Evolutionary conservation across 2,888 invertebrate genomes (phyloP).

Genomic region (Bhutanitis thaidina): DNA sequence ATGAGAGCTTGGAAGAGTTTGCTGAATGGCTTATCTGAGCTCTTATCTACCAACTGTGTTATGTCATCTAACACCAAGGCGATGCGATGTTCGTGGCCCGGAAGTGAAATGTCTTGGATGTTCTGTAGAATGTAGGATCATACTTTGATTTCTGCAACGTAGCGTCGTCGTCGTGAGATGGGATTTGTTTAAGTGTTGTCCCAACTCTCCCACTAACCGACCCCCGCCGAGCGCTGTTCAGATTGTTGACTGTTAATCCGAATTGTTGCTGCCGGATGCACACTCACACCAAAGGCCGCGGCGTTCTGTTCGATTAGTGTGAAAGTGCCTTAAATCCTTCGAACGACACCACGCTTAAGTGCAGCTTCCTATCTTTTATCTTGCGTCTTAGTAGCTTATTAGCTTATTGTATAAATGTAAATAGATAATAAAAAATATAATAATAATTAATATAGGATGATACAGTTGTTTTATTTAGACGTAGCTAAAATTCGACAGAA

Average conservation of each 20-base stretch:
- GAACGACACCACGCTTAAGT: conserved; percentile 4
- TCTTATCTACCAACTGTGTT: no score
- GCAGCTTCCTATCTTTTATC: neutral
- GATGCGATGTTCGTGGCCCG: conserved; percentile 9
- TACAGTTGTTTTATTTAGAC: no score
- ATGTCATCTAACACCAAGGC: neutral
- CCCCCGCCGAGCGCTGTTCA: neutral
- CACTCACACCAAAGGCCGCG: neutral
- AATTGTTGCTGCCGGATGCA: neutral
- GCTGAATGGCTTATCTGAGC: no score
- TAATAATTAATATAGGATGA: conserved; percentile 3
- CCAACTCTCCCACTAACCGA: neutral
- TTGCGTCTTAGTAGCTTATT: neutral
- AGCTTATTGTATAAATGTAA: neutral
- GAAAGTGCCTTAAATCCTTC: conserved; percentile 7
- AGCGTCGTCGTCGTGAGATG: conserved; percentile 4
- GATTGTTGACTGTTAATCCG: neutral
- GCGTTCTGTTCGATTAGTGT: neutral
- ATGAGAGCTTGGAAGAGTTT: no score
- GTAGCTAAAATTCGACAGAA: no score
- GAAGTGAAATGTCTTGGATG: no score
- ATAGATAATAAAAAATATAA: neutral
- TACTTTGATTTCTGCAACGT: neutral
- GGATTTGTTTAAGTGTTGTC: conserved; percentile 8
- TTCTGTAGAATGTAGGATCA: no score